Conservation (phyloP, 2,888 invertebrate genomes). For the Stenurella melanura region DNA sequence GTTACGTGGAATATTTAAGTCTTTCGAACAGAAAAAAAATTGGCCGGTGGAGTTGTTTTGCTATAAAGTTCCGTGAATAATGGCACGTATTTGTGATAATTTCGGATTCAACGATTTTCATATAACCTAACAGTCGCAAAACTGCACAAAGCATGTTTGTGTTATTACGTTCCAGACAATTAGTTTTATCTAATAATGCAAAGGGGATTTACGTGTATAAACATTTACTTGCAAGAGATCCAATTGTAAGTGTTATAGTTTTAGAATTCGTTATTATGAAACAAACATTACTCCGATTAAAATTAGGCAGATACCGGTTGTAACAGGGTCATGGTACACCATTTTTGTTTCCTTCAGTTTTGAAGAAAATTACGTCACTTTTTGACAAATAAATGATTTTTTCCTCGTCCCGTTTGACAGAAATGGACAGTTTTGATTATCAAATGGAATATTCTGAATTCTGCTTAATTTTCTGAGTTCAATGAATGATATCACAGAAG, state of each 20-base stretch:
- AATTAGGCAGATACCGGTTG: too few relatives aligned
- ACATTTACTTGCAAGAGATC: background rate
- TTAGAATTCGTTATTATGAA: background rate
- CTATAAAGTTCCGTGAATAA: background rate
- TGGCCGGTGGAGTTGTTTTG: background rate
- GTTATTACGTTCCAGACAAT: background rate
- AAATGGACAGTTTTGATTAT: too few relatives aligned
- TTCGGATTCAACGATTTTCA: background rate
- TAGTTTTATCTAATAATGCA: background rate
- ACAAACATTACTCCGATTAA: background rate
- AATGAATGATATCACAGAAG: too few relatives aligned
- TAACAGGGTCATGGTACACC: too few relatives aligned
- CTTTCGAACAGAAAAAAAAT: slow-evolving; percentile 1
- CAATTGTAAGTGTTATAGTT: background rate
- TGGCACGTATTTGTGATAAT: background rate
- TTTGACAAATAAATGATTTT: too few relatives aligned
- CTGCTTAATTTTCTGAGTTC: too few relatives aligned
- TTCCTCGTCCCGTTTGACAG: too few relatives aligned
- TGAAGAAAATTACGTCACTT: too few relatives aligned
- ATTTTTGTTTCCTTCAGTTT: too few relatives aligned
- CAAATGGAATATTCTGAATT: too few relatives aligned
- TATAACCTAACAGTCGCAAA: background rate
- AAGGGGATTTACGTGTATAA: background rate
- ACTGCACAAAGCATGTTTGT: background rate
- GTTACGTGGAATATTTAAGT: background rate